A percentile compares a stretch with the other conserved stretches of the same genome.
Evolutionary conservation across 2,797 vertebrate species (phyloP).

Genomic region (Melanotaenia boesemani): DNA sequence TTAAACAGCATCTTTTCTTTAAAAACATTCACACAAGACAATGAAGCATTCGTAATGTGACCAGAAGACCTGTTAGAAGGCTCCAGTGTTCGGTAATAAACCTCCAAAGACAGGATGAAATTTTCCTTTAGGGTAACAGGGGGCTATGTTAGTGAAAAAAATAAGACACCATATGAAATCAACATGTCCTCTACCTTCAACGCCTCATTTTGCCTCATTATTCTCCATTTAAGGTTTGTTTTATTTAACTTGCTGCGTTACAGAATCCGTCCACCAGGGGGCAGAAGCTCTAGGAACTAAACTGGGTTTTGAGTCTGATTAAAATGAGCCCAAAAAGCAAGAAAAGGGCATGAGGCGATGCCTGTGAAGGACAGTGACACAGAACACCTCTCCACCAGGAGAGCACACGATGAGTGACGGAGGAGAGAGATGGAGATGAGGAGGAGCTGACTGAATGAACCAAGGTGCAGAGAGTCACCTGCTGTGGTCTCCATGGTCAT

Average conservation of each 20-base stretch:
- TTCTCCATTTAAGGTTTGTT: neutral
- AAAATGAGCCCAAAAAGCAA: neutral
- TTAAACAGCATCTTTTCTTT: constrained; percentile 9
- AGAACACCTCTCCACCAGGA: constrained; percentile 72
- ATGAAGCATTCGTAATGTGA: constrained; percentile 28
- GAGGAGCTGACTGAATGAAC: constrained; percentile 64
- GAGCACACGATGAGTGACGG: constrained; percentile 67
- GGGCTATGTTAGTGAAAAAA: constrained; percentile 61
- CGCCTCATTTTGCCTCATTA: constrained; percentile 33
- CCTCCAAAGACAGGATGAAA: neutral
- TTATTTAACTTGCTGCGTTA: neutral
- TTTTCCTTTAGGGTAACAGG: constrained; percentile 9
- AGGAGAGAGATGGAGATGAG: constrained; percentile 46
- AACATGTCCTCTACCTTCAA: constrained; percentile 51
- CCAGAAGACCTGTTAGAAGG: neutral
- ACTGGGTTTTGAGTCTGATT: neutral
- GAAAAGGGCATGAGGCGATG: constrained; percentile 32
- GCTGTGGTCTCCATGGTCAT: constrained; percentile 96
- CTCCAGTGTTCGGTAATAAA: neutral
- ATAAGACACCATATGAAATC: constrained; percentile 55
- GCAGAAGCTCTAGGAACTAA: neutral
- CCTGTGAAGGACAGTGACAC: constrained; percentile 59
- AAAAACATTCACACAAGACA: constrained; percentile 17
- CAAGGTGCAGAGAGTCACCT: constrained; percentile 94
- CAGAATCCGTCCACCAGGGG: neutral